A percentile compares a stretch with the other conserved stretches of the same genome.
These are phyloP conservation scores for Megaceryle maxima DNA, from an alignment of 2,113 vertebrate species.

Conservation along the genomic window DNA sequence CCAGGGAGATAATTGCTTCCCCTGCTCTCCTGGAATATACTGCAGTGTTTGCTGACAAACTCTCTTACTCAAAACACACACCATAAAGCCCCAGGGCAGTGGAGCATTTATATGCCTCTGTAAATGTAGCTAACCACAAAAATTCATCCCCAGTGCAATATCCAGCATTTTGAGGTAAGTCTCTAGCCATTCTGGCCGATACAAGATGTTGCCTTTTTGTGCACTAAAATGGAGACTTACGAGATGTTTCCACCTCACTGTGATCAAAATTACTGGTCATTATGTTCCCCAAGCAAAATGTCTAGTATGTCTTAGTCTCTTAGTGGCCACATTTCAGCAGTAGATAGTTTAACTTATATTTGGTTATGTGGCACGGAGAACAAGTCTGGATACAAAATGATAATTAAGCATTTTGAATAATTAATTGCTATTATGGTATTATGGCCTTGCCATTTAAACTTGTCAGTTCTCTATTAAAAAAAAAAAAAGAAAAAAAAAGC, in stretches of 20 bases:
- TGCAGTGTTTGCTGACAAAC: constrained; percentile 36
- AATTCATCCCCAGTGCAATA: not conserved
- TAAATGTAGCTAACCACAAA: not conserved
- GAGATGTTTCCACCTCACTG: not conserved
- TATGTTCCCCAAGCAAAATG: not conserved
- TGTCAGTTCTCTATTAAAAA: not conserved
- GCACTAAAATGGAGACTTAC: not conserved
- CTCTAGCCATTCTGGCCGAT: not conserved
- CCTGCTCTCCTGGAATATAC: not conserved
- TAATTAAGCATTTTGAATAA: constrained; percentile 23
- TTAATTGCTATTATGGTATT: constrained; percentile 16
- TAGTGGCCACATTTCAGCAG: not conserved
- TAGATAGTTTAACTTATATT: not conserved
- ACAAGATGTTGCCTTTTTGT: not conserved
- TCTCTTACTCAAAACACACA: not conserved
- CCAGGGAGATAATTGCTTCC: constrained; percentile 19
- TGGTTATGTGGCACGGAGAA: not conserved
- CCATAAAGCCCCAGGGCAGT: constrained; percentile 1
- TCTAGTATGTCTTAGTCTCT: not conserved
- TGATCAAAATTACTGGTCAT: not conserved
- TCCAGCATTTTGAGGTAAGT: not conserved
- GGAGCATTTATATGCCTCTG: not conserved
- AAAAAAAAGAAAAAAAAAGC: not conserved
- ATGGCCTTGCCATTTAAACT: constrained; percentile 12
- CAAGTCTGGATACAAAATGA: not conserved